A percentile compares a stretch with the other conserved stretches of the same genome.
Evolutionary conservation across 2,888 invertebrate species (phyloP).

Genomic region (Neuroscelio doddi): DNA sequence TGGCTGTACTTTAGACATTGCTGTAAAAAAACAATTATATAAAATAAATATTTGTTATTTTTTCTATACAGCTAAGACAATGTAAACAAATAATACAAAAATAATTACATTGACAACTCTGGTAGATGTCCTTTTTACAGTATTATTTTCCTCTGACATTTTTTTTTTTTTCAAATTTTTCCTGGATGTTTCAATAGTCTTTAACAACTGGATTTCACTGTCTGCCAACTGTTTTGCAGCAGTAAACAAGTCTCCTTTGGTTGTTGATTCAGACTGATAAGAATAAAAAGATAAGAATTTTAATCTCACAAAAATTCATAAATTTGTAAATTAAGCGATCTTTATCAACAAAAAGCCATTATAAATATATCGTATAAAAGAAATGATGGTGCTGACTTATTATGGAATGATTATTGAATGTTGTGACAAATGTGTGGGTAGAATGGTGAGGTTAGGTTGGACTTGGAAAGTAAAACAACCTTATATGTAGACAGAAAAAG

Average conservation of each 20-base stretch:
- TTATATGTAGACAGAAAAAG: too few species aligned
- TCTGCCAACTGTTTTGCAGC: conserved; percentile 64
- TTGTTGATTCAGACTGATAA: conserved; percentile 55
- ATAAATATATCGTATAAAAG: background rate
- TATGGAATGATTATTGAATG: too few species aligned
- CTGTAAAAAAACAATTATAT: too few species aligned
- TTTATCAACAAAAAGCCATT: background rate
- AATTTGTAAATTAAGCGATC: background rate
- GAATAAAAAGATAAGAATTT: conserved; percentile 18
- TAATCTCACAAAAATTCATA: background rate
- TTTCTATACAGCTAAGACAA: too few species aligned
- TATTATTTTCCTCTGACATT: conserved; percentile 53
- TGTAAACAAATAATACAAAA: too few species aligned
- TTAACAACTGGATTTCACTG: conserved; percentile 63
- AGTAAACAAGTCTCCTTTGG: conserved; percentile 55
- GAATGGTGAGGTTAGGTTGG: too few species aligned
- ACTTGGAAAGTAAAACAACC: too few species aligned
- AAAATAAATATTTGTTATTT: conserved; percentile 5
- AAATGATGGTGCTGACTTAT: too few species aligned
- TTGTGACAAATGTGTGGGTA: too few species aligned
- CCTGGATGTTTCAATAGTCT: conserved; percentile 59
- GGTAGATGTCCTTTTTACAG: conserved; percentile 52
- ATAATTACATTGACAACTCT: conserved; percentile 59
- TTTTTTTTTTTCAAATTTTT: conserved; percentile 35
- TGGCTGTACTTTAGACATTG: too few species aligned